Percentiles rank a stretch among this genome's conserved stretches.
These are phyloP conservation scores for Willowsia nigromaculata DNA, from an alignment of 2,888 invertebrate species.

Conservation along the genomic window DNA sequence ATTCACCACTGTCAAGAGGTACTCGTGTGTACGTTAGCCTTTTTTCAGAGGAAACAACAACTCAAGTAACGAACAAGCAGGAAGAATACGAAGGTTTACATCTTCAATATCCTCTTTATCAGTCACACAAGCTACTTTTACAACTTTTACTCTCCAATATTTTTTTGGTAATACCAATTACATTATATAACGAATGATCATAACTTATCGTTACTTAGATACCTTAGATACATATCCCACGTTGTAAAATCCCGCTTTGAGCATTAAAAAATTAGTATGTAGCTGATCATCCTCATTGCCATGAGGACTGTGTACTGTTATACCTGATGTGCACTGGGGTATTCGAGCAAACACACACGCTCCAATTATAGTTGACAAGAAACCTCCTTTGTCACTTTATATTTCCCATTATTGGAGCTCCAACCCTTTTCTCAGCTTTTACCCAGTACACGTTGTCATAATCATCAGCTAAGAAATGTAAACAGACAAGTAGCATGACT, in stretches of 20 bases:
- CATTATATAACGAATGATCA: too few relatives aligned
- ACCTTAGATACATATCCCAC: too few relatives aligned
- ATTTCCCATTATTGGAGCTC: slow-evolving; percentile 56
- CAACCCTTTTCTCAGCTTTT: slow-evolving; percentile 28
- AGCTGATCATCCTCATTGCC: background rate
- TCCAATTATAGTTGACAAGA: background rate
- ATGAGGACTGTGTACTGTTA: background rate
- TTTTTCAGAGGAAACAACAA: background rate
- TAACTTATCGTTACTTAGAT: too few relatives aligned
- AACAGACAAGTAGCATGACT: background rate
- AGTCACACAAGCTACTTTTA: slow-evolving; percentile 63
- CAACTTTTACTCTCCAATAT: too few relatives aligned
- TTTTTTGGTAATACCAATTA: too few relatives aligned
- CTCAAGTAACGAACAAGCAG: slow-evolving; percentile 9
- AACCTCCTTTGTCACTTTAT: slow-evolving; percentile 26
- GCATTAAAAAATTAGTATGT: background rate
- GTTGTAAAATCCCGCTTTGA: too few relatives aligned
- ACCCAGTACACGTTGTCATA: background rate
- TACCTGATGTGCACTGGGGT: background rate
- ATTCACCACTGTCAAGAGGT: background rate
- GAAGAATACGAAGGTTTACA: background rate
- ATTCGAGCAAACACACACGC: background rate
- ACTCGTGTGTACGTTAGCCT: background rate
- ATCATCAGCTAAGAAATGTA: background rate
- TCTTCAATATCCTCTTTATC: slow-evolving; percentile 67